phyloP scores from a whole-genome alignment of 2,113 vertebrate species.

The Phasianus colchicus region DNA sequence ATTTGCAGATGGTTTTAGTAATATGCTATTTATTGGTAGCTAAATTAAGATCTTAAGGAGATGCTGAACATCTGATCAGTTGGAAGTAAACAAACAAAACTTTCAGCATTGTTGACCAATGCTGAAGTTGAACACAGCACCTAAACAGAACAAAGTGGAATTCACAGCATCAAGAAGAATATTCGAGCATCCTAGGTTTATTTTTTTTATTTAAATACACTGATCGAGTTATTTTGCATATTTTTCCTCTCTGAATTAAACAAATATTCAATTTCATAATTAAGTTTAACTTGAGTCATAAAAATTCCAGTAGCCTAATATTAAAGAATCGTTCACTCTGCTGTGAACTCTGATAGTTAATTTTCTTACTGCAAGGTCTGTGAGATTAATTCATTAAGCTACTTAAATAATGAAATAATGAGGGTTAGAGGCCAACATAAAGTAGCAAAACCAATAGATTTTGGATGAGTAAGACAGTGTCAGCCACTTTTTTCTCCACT shows the following conservation, averaged over 20 bases:
- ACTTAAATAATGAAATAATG: slow-evolving; percentile 40
- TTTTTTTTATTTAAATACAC: not conserved
- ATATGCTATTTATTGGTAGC: not conserved
- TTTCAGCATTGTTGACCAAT: not conserved
- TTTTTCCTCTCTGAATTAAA: not conserved
- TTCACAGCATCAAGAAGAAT: not conserved
- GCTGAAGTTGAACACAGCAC: not conserved
- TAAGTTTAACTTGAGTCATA: slow-evolving; percentile 29
- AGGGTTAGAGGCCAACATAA: not conserved
- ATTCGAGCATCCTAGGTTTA: not conserved
- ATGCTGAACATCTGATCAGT: not conserved
- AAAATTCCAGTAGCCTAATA: slow-evolving; percentile 23
- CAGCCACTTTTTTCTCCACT: not conserved
- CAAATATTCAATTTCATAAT: slow-evolving; percentile 39
- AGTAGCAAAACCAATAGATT: not conserved
- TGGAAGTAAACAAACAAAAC: not conserved
- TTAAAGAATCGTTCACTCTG: slow-evolving; percentile 28
- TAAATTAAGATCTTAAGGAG: not conserved
- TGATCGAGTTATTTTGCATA: not conserved
- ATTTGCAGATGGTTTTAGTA: not conserved
- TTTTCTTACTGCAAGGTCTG: slow-evolving; percentile 44
- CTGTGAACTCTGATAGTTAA: slow-evolving; percentile 34
- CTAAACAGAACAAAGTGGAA: not conserved
- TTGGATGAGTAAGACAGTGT: not conserved
- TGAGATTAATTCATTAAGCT: slow-evolving; percentile 54